phyloP scores from a whole-genome alignment of 2,797 vertebrate genomes.

The Cryptoblepharus egeriae region DNA sequence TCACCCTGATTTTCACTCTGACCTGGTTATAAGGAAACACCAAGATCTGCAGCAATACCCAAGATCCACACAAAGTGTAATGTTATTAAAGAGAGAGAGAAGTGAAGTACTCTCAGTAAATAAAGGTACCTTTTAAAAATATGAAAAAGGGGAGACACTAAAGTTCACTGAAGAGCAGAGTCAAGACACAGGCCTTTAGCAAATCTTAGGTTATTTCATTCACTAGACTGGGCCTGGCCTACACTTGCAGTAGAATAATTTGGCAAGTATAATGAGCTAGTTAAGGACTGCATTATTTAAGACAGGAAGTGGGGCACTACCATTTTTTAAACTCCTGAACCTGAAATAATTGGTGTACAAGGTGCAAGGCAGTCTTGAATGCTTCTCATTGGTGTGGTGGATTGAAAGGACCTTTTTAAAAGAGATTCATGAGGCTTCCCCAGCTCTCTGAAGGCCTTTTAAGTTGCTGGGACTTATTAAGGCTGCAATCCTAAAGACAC shows the following conservation, averaged over 20 bases:
- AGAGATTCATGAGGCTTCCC: too few species aligned
- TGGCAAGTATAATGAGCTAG: background rate
- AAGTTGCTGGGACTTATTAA: too few species aligned
- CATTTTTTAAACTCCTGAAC: too few species aligned
- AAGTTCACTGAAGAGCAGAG: slow-evolving; percentile 28
- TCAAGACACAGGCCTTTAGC: slow-evolving; percentile 2
- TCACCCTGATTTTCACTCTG: slow-evolving; percentile 79
- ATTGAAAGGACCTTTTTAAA: background rate
- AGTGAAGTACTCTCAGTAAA: slow-evolving; percentile 50
- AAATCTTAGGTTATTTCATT: background rate
- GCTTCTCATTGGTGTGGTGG: background rate
- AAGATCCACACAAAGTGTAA: slow-evolving; percentile 57
- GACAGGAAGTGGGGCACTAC: background rate
- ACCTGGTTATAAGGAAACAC: slow-evolving; percentile 72
- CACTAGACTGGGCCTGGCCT: slow-evolving; percentile 13
- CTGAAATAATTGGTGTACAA: background rate
- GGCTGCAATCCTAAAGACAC: too few species aligned
- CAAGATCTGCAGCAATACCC: slow-evolving; percentile 65
- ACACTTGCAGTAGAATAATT: background rate
- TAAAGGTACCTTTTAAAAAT: slow-evolving; percentile 25
- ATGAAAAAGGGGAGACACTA: background rate
- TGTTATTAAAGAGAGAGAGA: slow-evolving; percentile 60
- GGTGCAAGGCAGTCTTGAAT: background rate
- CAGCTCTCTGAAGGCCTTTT: too few species aligned
- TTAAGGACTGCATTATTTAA: background rate